Evolutionary conservation across 2,888 invertebrate genomes (phyloP), one percentile per base, ranked within the genome.

Genomic region (Zootermopsis nevadensis): DNA sequence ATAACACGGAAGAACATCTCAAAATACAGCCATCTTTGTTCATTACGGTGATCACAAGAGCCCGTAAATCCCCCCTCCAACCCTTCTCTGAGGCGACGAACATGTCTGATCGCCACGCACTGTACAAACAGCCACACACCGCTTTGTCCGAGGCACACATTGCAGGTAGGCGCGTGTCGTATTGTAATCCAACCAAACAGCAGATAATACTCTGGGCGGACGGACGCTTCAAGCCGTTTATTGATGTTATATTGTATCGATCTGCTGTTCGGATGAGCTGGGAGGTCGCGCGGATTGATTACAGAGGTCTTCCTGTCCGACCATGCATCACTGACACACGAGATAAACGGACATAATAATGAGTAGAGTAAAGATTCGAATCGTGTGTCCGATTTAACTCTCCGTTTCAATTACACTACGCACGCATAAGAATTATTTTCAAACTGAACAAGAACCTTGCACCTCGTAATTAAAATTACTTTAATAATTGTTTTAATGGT

Each of bases 241-340:
- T 77, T 77, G 77, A 77, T 77, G 77, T 77, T 77, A 77, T 77
- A 77, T 79, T 79, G 79, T 79, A 79, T 79, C 79, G 79, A 79
- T 66, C 79, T 53, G 35, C 30, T 53, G 60, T 15, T 27, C 48
- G 31, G 77, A 77, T 77, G 74, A 74, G 77, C 76, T 76, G 7
- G 79, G 55, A 53, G 79, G 79, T 60, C 55, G 60, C 60, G 60
- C 60, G 79, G 66, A 79, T 79, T 79, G 79, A 79, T 79, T 66
- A 66, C 79, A n/a, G 31, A 48, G 55, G 53, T 55, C 55, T 38
- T 31, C 55, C 53, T 42, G 24, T 42, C 48, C 31, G 55, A 33
- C 55, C 77, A 79, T 79, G 77, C 77, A 79, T 55, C 77, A 55
- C 53, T 55, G 77, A 24, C 48, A 79, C 33, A 55, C 10, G 55